phyloP scores from a whole-genome alignment of 2,113 vertebrate species.

The Pseudois nayaur region DNA sequence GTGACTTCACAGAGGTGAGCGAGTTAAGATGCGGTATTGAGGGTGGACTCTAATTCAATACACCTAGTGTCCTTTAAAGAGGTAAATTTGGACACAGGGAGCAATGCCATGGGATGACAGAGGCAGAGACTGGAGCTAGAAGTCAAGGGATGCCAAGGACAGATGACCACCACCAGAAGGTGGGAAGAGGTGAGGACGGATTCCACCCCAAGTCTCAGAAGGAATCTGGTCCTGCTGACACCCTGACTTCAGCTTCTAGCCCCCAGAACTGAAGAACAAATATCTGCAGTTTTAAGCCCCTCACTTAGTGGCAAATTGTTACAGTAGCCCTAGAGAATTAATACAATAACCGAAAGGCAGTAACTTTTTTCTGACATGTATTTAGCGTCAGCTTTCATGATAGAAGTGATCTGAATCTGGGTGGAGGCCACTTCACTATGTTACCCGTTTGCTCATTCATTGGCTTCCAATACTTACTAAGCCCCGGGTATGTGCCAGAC shows the following conservation, averaged over 20 bases:
- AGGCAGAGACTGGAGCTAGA: neutral
- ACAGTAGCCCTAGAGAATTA: no score
- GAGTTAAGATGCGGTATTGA: neutral
- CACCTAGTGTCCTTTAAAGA: neutral
- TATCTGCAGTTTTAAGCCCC: neutral
- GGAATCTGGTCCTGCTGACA: neutral
- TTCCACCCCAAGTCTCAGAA: neutral
- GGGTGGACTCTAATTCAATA: neutral
- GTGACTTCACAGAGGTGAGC: neutral
- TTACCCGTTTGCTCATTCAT: neutral
- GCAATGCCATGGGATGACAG: neutral
- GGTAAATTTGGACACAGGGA: neutral
- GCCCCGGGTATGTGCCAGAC: neutral
- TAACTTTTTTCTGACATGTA: neutral
- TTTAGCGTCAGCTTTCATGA: neutral
- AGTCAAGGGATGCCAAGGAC: neutral
- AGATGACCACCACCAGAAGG: rapidly evolving
- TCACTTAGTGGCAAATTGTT: no score
- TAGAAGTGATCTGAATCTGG: neutral
- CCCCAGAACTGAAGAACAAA: neutral
- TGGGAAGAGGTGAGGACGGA: neutral
- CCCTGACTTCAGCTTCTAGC: neutral
- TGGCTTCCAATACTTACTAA: neutral
- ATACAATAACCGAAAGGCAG: neutral
- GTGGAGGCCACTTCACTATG: neutral